Conservation (phyloP, 2,113 vertebrate species). For the Sigmodon hispidus region DNA sequence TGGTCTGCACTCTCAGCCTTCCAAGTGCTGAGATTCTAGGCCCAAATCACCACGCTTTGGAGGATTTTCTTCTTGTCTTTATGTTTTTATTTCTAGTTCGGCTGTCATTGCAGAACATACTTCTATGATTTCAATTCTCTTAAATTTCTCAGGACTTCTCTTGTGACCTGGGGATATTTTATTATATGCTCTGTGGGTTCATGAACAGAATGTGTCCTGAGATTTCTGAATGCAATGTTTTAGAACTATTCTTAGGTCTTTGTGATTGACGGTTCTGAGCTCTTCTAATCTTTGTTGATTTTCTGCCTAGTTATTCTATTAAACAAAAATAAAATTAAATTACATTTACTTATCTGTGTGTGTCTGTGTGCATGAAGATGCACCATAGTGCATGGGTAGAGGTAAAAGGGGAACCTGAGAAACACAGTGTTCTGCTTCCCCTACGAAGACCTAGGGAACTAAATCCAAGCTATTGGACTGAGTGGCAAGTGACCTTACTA, state of each 20-base stretch:
- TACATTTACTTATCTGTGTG: not conserved
- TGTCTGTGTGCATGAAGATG: not conserved
- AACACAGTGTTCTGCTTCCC: not conserved
- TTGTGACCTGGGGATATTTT: not conserved
- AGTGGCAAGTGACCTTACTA: not conserved
- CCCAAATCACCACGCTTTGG: not conserved
- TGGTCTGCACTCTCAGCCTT: not conserved
- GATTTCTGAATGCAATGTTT: not conserved
- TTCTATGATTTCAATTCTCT: not conserved
- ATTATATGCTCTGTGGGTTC: not conserved
- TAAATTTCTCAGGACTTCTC: not conserved
- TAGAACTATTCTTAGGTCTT: not conserved
- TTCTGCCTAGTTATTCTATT: not conserved
- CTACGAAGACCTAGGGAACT: not conserved
- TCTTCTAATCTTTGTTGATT: not conserved
- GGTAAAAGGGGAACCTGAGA: not conserved
- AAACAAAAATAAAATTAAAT: not conserved
- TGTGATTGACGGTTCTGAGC: not conserved
- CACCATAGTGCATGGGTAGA: not conserved
- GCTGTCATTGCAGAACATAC: not conserved
- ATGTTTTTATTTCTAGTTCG: not conserved
- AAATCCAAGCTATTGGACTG: not conserved
- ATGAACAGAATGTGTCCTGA: not conserved
- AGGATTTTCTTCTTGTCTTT: conserved; percentile 23
- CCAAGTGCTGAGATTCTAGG: not conserved